Percentiles rank a stretch among this genome's conserved stretches.
Conservation (phyloP, 2,113 vertebrate species). For the Spermophilus dauricus region DNA sequence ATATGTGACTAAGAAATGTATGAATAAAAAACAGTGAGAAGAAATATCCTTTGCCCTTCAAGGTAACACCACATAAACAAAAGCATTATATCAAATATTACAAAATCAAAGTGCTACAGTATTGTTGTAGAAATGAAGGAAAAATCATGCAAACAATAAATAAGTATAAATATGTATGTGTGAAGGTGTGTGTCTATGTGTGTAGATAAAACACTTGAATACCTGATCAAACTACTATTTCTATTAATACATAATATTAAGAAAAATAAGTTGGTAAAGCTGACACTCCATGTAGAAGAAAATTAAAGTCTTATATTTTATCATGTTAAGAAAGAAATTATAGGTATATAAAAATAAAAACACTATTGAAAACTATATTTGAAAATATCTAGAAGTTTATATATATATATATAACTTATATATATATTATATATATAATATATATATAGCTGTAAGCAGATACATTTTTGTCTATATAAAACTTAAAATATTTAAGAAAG, state of each 20-base stretch:
- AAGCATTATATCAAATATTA: not conserved
- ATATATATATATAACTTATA: no score
- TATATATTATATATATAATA: not conserved
- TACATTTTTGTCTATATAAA: not conserved
- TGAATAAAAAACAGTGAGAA: not conserved
- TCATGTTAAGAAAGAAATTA: not conserved
- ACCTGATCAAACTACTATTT: not conserved
- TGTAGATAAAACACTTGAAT: not conserved
- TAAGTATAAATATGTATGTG: not conserved
- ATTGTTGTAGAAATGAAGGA: not conserved
- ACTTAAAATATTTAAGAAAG: not conserved
- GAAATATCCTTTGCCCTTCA: not conserved
- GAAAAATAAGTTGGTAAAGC: not conserved
- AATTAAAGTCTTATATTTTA: not conserved
- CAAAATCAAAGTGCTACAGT: not conserved
- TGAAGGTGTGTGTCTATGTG: not conserved
- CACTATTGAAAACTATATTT: not conserved
- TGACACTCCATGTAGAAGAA: not conserved
- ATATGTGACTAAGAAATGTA: not conserved
- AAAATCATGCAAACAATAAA: not conserved
- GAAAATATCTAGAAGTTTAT: not conserved
- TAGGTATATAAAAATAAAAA: not conserved
- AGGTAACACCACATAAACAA: not conserved
- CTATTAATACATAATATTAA: not conserved
- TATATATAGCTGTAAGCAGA: not conserved